Evolutionary conservation across 2,888 invertebrate species (phyloP), one percentile per base, ranked within the genome.

Genomic region (Diabrotica balteata): DNA sequence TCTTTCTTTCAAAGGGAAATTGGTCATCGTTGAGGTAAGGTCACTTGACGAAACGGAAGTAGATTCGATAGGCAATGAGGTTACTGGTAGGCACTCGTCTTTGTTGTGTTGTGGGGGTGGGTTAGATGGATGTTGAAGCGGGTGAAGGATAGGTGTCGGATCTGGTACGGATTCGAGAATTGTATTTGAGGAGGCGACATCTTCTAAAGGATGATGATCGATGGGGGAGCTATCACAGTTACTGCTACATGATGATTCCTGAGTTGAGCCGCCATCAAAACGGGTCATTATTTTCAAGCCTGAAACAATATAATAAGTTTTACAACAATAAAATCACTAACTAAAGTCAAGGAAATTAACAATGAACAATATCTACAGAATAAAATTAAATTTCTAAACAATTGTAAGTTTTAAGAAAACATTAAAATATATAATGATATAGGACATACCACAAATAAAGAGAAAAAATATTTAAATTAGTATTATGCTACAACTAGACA

Each of bases 201-300:
- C 70, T 44, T 59, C 43, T 43, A 8, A 10, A 6, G 55, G 11
- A 44, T 59, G 17, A 44, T 70, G 57, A 51, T 69, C 68, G 32
- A 53, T 9, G 42, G 57, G 58, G 46, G 52, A 44, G 58, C 45
- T 72, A 72, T 71, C 70, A 68, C 69, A 69, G 66, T 69, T 66
- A 46, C 61, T 61, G 47, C 46, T 53, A 45, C 22, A 64, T 8
- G 59, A 45, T 11, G 55, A 46, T 59, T 75, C 71, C 67, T 73
- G 73, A 52, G 74, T 50, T 10, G 59, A 53, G 22, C 71, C 71
- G 43, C 75, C 73, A 61, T 79, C 73, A 59, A 78, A 83, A 45
- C 83, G 74, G 0, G 82, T 83, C 74, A 83, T 77, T 60, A 84
- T 84, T 72, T 81, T 80, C 51, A 84, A 73, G 22, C 82, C 82